Base-by-base conservation (phyloP, 2,888 invertebrate genomes). In the Sarcophaga rosellei region DNA sequence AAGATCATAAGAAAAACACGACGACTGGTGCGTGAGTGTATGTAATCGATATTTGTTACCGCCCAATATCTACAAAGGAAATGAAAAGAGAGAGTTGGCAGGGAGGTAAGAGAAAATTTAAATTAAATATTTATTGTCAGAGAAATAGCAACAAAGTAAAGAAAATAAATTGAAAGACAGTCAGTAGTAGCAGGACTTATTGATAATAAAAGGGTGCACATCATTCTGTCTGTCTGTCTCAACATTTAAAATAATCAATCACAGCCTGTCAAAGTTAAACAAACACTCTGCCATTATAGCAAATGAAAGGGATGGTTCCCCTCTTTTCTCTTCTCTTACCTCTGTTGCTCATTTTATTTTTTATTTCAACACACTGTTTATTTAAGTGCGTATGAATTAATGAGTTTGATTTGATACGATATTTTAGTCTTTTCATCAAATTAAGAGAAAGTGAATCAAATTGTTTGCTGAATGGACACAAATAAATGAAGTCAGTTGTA, bases 21-120 rank as follows among this genome's bases (percentile, higher is more conserved):
- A 90, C 94, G 95, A 89, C 97, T 96, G 92, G 97, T 98, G 89
- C 99, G 95, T 87, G 97, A 96, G 94, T 98, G 97, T 91, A 98
- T 98, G 94, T 99, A 99, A 94, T 99, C 98, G 87, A 99, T 97
- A 93, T 98, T 96, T 85, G 99, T 99, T 90, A 99, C 99, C 81
- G 99, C 99, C 99, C 99, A 99, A 94, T 98, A 99, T 94, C 98
- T 97, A 35, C 35, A 35, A 35, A 2, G 35, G 35, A 10, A 35
- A 35, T 35, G 10, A 8, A 35, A 35, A 53, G 53, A 15, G 17
- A 0, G 4, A 47, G 15, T 15, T 15, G 4, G 12, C 1, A 47
- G 15, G 53, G 5, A 2, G 17, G 17, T 53, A 17, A 53, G 5
- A 15, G 17, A 5, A 53, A 53, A 53, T 15, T 53, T 53, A 12